A percentile compares a stretch with the other conserved stretches of the same genome.
phyloP scores from a whole-genome alignment of 2,888 invertebrate genomes.

The Liopterus haemorrhoidalis region DNA sequence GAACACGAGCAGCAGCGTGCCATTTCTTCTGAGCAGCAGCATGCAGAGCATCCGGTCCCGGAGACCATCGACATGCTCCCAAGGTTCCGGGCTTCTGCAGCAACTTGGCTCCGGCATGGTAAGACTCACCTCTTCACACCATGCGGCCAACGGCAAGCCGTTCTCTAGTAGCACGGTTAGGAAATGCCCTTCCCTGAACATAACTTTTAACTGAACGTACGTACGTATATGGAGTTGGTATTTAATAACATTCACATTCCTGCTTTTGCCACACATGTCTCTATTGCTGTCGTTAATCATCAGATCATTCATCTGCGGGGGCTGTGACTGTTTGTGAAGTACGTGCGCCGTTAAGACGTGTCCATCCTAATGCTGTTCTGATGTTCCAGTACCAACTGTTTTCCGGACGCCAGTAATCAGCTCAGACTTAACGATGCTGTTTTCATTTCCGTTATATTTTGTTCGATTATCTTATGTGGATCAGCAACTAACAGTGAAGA shows the following conservation, averaged over 20 bases:
- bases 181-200: conserved; percentile 73
- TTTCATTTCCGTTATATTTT: no score
- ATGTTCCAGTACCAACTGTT: conserved; percentile 48
- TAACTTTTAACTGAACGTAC: conserved; percentile 57
- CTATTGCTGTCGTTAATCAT: conserved; percentile 11
- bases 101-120: conserved; percentile 91
- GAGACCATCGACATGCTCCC: conserved; percentile 66
- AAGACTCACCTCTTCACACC: conserved; percentile 67
- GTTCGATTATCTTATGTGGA: no score
- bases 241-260: conserved; percentile 34
- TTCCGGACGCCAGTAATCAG: conserved; percentile 46
- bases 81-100: conserved; percentile 69
- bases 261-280: conserved; percentile 39
- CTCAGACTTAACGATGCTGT: no score
- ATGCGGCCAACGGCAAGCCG: conserved; percentile 49
- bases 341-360: background rate
- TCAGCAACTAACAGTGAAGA: no score
- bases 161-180: conserved; percentile 57
- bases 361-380: conserved; percentile 42
- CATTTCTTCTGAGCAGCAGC: conserved; percentile 74
- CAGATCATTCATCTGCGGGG: conserved; percentile 44
- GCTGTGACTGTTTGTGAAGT: conserved; percentile 32
- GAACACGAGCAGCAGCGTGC: conserved; percentile 83
- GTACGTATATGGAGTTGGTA: conserved; percentile 39
- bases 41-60: conserved; percentile 72